Evolutionary conservation across 2,888 invertebrate species (phyloP), one percentile per base, ranked within the genome.

Genomic region (Keiferia lycopersicella): DNA sequence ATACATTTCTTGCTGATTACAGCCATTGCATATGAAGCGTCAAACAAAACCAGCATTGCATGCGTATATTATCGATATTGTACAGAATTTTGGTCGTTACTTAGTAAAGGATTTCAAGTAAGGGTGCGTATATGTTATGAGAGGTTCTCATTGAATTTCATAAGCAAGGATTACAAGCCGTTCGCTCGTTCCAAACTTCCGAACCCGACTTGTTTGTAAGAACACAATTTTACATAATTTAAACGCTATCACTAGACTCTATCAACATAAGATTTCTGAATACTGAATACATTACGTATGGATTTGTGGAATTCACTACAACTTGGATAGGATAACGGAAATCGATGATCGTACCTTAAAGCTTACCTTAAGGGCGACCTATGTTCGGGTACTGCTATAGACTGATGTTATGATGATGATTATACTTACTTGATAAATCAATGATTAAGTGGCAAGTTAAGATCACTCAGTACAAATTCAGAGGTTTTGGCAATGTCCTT

Each of bases 141-240:
- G 61, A 61, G 39, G 38, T 58, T 64, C 70, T 70, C 69, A 71
- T 71, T 71, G 71, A 71, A 71, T 71, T 71, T 71, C 71, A 70
- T 71, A 69, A 71, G 70, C 68, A 59, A 67, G 64, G 71, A 71
- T 71, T 71, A 71, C 70, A 69, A 62, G 66, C 66, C 65, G 62
- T 64, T 63, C 68, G 64, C 66, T 69, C 69, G 71, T 70, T 68
- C 50, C 58, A 66, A 71, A 68, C 65, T 69, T 65, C 65, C 62
- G 62, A 68, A 60, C 64, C 62, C 67, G 65, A 67, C 64, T 67
- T 70, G 61, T 61, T 61, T 65, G 63, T 63, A 69, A 71, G 53
- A 61, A 61, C 61, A 61, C 30, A 61, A 61, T 61, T 61, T 61
- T 61, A 50, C 61, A 61, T 61, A 50, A 61, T 22, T 61, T 61